These are phyloP conservation scores for Rhinolophus ferrumequinum DNA, from an alignment of 2,113 vertebrate genomes.

Conservation along the genomic window DNA sequence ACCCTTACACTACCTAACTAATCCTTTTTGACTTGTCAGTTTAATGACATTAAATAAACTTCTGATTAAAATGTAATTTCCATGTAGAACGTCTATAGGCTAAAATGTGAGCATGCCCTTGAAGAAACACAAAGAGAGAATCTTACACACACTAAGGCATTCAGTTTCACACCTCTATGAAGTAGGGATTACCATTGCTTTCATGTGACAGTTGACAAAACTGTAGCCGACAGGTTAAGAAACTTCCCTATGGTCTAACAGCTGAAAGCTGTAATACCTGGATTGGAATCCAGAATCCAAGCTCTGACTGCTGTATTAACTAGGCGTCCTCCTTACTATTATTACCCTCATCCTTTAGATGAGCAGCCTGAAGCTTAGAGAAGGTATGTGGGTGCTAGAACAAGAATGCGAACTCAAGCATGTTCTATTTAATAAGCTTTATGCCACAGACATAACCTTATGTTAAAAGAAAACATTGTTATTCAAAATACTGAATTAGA, in stretches of 20 bases:
- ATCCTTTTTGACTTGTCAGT: not conserved
- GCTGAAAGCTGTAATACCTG: not conserved
- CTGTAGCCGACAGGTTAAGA: not conserved
- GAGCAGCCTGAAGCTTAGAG: not conserved
- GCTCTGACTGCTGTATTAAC: not conserved
- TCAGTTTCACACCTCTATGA: not conserved
- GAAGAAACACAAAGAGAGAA: not conserved
- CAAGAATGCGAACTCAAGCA: not conserved
- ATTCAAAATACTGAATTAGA: not conserved
- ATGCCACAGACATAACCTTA: not conserved
- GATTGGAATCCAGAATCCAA: not conserved
- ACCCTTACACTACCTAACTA: not conserved
- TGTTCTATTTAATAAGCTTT: not conserved
- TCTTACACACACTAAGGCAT: not conserved
- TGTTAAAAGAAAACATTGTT: not conserved
- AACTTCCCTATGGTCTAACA: not conserved
- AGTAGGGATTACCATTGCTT: not conserved
- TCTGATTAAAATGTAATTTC: not conserved
- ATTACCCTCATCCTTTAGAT: not conserved
- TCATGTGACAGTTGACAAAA: not conserved
- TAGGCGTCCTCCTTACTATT: not conserved
- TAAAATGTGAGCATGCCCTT: not conserved
- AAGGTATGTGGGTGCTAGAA: not conserved
- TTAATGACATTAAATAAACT: not conserved
- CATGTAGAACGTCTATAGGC: not conserved